Conservation (phyloP, 2,797 vertebrate species). For the Aphelocoma californica region DNA sequence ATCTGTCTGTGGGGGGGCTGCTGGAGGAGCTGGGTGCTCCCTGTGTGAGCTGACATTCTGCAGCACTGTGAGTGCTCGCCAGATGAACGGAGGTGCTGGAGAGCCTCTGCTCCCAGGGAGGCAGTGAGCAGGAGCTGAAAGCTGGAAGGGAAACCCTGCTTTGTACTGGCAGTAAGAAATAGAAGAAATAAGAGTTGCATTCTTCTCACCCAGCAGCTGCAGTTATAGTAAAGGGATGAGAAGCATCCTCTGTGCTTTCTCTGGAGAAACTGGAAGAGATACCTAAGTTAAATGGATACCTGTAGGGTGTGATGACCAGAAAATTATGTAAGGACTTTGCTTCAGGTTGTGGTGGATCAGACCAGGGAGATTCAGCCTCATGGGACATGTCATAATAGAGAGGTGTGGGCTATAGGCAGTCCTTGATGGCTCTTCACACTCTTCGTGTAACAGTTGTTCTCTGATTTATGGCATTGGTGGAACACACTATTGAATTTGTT, state of each 20-base stretch:
- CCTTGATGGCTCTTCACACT: background rate
- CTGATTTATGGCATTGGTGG: background rate
- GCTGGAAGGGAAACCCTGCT: background rate
- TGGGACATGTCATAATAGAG: fast-evolving
- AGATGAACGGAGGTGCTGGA: background rate
- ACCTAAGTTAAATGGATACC: background rate
- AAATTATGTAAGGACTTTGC: background rate
- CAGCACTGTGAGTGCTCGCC: background rate
- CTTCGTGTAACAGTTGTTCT: fast-evolving
- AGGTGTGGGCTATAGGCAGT: background rate
- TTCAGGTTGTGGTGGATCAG: background rate
- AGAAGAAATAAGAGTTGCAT: fast-evolving
- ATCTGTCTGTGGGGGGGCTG: background rate
- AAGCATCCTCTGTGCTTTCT: background rate
- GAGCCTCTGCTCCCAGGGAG: background rate
- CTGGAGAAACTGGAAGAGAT: background rate
- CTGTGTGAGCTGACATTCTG: background rate
- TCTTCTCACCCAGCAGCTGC: background rate
- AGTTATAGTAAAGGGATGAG: background rate
- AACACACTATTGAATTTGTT: background rate
- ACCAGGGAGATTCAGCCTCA: background rate
- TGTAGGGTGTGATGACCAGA: background rate
- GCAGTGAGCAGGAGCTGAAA: background rate
- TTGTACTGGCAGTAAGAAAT: background rate
- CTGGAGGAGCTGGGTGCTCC: background rate